Percentiles rank a stretch among this genome's conserved stretches.
These are phyloP conservation scores for Orthosia gracilis DNA, from an alignment of 2,888 invertebrate species.

Conservation along the genomic window DNA sequence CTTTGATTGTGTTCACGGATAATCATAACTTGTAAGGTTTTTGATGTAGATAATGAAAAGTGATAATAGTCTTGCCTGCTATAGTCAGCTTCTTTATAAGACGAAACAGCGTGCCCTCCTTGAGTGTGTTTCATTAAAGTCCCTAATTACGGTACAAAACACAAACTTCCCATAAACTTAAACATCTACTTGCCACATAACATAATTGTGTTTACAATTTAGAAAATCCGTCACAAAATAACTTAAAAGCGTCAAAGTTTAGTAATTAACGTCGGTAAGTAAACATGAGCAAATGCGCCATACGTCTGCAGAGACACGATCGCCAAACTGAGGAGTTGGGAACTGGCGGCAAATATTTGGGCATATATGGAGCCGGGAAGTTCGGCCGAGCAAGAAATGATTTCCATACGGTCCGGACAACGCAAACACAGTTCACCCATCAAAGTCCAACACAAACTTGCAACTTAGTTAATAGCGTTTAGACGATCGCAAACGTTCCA, in stretches of 20 bases:
- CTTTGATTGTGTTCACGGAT: constrained; percentile 12
- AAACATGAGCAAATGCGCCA: constrained; percentile 78
- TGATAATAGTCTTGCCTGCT: background rate
- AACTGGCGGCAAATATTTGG: constrained; percentile 87
- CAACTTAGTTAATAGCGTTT: constrained; percentile 89
- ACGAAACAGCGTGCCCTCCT: background rate
- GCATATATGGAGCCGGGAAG: constrained; percentile 84
- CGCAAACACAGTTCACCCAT: constrained; percentile 87
- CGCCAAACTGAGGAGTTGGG: constrained; percentile 80
- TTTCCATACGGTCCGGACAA: constrained; percentile 86
- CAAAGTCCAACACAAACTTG: constrained; percentile 87
- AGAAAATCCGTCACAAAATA: constrained; percentile 57
- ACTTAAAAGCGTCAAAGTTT: constrained; percentile 69
- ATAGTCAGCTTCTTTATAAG: background rate
- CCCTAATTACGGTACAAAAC: constrained; percentile 21
- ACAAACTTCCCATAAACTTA: constrained; percentile 23
- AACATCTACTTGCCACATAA: constrained; percentile 9
- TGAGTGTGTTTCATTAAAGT: background rate
- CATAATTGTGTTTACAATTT: constrained; percentile 43
- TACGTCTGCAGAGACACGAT: constrained; percentile 83
- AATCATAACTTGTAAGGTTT: constrained; percentile 6
- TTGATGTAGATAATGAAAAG: background rate
- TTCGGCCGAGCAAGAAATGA: constrained; percentile 87
- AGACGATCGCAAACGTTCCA: constrained; percentile 81
- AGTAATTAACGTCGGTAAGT: constrained; percentile 74